These are phyloP conservation scores for Excalfactoria chinensis DNA, from an alignment of 2,113 vertebrate species.

Conservation along the genomic window DNA sequence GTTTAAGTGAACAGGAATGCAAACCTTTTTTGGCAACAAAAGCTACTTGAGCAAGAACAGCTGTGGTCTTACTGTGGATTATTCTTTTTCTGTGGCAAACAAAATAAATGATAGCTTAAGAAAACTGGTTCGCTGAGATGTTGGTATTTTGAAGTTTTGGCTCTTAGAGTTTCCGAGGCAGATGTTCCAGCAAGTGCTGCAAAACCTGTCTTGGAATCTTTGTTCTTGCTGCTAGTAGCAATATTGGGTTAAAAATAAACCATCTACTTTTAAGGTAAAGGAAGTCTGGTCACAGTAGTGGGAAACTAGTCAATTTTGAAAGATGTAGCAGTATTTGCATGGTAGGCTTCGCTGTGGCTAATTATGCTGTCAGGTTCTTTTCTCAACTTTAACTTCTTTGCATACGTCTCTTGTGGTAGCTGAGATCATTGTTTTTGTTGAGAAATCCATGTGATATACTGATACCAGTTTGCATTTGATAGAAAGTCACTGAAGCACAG, in stretches of 20 bases:
- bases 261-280: neutral
- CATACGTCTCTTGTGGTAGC: neutral
- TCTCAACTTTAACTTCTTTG: neutral
- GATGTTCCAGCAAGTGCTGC: neutral
- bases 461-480: neutral
- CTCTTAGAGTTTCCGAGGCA: neutral
- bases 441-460: neutral
- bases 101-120: neutral
- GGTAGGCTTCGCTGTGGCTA: neutral
- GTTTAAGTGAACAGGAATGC: neutral
- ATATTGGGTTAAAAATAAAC: neutral
- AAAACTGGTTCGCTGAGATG: neutral
- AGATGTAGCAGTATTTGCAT: neutral
- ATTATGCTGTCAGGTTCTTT: neutral
- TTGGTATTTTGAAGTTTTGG: neutral
- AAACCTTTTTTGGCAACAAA: neutral
- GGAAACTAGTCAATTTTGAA: neutral
- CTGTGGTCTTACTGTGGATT: neutral
- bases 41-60: neutral
- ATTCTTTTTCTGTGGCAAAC: neutral
- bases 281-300: accelerated
- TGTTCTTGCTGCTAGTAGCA: neutral
- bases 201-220: neutral
- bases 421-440: neutral
- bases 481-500: neutral